phyloP scores from a whole-genome alignment of 2,888 invertebrate genomes.

The Drosophila nr. fundita region DNA sequence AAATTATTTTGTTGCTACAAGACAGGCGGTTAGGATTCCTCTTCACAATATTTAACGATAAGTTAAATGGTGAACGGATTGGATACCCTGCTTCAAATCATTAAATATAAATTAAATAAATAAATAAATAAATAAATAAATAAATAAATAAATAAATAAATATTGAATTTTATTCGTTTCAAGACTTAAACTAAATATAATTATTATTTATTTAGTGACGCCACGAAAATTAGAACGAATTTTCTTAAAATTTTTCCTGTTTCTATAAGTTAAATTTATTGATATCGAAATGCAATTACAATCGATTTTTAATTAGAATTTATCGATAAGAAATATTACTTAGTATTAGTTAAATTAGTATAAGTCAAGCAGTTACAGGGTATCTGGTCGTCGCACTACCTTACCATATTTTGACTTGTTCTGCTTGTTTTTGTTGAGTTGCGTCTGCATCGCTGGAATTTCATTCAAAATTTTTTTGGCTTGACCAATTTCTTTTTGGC shows the following conservation, averaged over 20 bases:
- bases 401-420: slow-evolving; percentile 27
- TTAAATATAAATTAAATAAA: no score
- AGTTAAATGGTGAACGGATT: slow-evolving; percentile 7
- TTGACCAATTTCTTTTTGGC: slow-evolving; percentile 77
- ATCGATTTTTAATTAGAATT: not conserved
- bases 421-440: slow-evolving; percentile 34
- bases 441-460: slow-evolving; percentile 69
- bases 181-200: not conserved
- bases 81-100: slow-evolving; percentile 16
- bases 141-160: no score
- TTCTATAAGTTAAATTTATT: not conserved
- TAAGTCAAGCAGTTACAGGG: slow-evolving; percentile 13
- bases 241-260: not conserved
- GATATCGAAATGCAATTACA: not conserved
- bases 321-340: not conserved
- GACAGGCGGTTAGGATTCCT: slow-evolving; percentile 59
- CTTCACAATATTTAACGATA: slow-evolving; percentile 22
- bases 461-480: slow-evolving; percentile 73
- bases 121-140: no score
- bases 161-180: no score
- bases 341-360: no score
- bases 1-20: slow-evolving; percentile 79
- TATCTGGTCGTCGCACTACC: slow-evolving; percentile 6
- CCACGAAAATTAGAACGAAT: not conserved
- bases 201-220: not conserved